phyloP scores from a whole-genome alignment of 2,888 invertebrate species.

The Eristalis intricaria region DNA sequence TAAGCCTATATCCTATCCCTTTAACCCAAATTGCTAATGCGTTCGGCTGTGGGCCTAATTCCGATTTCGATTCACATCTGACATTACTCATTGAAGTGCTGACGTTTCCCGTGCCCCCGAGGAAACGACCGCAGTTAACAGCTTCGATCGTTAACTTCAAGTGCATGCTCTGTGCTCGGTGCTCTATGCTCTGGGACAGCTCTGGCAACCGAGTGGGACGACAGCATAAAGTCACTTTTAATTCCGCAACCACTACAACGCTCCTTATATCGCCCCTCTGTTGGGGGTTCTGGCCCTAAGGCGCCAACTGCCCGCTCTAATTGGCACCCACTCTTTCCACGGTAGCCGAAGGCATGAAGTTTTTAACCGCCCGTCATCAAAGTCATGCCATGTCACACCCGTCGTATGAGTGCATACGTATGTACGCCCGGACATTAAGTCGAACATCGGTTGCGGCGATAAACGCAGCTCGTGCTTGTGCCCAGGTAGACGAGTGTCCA shows the following conservation, averaged over 20 bases:
- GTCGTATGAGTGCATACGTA: not conserved
- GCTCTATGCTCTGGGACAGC: no score
- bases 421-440: constrained; percentile 46
- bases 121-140: constrained; percentile 41
- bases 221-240: constrained; percentile 26
- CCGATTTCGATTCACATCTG: not conserved
- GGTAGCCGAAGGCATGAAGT: constrained; percentile 6
- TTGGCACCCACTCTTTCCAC: not conserved
- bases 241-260: constrained; percentile 44
- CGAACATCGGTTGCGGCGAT: constrained; percentile 24
- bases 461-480: constrained; percentile 24
- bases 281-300: constrained; percentile 20
- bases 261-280: constrained; percentile 15
- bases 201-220: not conserved
- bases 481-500: constrained; percentile 5
- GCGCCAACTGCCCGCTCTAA: not conserved
- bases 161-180: not conserved
- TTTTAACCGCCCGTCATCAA: constrained; percentile 41
- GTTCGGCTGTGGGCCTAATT: constrained; percentile 15
- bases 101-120: not conserved
- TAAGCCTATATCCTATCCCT: not conserved
- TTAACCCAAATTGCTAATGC: not conserved
- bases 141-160: constrained; percentile 48
- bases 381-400: not conserved
- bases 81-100: constrained; percentile 3